Evolutionary conservation across 2,797 vertebrate genomes (phyloP).

Genomic region (Tenualosa ilisha): DNA sequence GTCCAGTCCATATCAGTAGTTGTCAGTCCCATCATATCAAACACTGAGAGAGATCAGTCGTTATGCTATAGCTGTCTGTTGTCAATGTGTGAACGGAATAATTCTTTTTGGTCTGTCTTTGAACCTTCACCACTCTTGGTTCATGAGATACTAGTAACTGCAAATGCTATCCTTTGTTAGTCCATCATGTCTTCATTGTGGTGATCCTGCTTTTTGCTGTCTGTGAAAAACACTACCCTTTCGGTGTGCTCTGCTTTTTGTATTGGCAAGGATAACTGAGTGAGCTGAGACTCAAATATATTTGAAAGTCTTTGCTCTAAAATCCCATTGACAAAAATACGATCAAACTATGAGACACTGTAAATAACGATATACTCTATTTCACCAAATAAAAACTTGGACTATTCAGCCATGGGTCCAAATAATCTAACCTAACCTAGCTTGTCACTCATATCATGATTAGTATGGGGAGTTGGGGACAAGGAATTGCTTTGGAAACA

Average conservation of each 20-base stretch:
- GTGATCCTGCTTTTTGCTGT: background rate
- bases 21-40: background rate
- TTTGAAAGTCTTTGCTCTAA: background rate
- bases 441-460: background rate
- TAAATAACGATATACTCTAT: background rate
- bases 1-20: background rate
- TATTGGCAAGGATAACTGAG: background rate
- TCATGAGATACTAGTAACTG: background rate
- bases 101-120: background rate
- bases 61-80: background rate
- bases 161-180: background rate
- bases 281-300: background rate
- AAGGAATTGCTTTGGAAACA: background rate
- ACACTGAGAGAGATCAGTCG: background rate
- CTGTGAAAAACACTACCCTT: background rate
- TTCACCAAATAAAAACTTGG: background rate
- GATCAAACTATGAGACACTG: background rate
- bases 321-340: background rate
- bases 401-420: background rate
- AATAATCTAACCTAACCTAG: background rate
- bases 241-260: background rate
- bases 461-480: background rate
- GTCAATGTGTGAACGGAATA: background rate
- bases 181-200: background rate
- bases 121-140: background rate